Conservation (phyloP, 2,113 vertebrate genomes). For the Bos javanicus region DNA sequence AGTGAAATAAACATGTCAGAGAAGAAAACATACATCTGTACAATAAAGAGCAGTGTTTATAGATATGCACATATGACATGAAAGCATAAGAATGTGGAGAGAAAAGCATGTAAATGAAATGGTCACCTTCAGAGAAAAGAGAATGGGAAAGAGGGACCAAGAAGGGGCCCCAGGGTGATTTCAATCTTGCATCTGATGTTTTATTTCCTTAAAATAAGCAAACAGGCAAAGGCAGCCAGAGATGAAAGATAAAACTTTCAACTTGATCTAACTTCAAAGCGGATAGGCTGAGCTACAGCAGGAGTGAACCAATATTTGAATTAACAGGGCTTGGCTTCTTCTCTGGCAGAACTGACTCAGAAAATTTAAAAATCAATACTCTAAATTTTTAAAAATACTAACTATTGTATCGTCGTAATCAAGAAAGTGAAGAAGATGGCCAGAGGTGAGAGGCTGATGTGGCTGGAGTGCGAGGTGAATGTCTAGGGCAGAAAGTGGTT, state of each 20-base stretch:
- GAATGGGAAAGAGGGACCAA: neutral
- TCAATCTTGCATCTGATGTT: neutral
- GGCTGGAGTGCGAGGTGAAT: rapidly evolving
- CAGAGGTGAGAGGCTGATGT: neutral
- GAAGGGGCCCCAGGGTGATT: neutral
- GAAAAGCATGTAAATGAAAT: neutral
- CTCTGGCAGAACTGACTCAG: neutral
- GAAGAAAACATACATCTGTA: neutral
- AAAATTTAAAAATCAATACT: constrained; percentile 19
- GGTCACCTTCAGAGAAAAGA: neutral
- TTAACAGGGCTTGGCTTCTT: neutral
- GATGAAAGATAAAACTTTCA: neutral
- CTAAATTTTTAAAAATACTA: neutral
- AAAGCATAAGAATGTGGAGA: neutral
- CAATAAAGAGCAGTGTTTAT: neutral
- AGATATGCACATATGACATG: neutral
- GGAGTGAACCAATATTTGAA: neutral
- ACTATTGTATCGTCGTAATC: neutral
- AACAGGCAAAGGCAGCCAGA: neutral
- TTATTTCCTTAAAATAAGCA: constrained; percentile 25
- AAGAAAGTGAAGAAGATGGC: neutral
- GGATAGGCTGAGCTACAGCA: neutral
- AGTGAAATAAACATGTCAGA: neutral
- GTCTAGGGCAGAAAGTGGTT: neutral
- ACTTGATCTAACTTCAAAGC: constrained; percentile 21